Percentiles rank a stretch among this genome's conserved stretches.
Evolutionary conservation across 2,888 invertebrate species (phyloP).

Genomic region (Cheilosia vernalis): DNA sequence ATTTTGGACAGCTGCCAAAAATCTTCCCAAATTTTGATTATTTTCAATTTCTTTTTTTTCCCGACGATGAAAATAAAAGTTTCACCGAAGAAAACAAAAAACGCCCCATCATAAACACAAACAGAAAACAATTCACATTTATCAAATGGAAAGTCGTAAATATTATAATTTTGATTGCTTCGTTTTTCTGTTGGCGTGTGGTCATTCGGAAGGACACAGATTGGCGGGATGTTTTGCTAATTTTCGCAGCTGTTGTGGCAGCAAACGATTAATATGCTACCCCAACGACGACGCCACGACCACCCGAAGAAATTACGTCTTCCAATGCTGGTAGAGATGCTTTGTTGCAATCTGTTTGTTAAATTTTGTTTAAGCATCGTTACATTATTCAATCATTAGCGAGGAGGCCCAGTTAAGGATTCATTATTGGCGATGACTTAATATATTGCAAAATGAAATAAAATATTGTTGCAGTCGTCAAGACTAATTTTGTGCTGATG

Average conservation of each 20-base stretch:
- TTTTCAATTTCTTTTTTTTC: conserved; percentile 1
- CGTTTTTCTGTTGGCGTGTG: conserved; percentile 3
- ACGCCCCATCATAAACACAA: not conserved
- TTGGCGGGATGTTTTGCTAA: conserved; percentile 25
- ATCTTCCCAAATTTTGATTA: not conserved
- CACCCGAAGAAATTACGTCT: not conserved
- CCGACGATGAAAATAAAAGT: conserved; percentile 15
- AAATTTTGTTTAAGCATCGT: conserved; percentile 14
- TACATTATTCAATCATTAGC: conserved; percentile 39
- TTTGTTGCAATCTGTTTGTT: conserved; percentile 22
- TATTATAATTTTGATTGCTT: conserved; percentile 27
- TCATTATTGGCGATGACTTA: conserved; percentile 31
- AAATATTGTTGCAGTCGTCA: conserved; percentile 25
- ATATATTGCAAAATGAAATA: conserved; percentile 11
- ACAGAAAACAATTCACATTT: conserved; percentile 31
- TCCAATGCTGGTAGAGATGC: not conserved
- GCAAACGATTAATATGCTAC: conserved; percentile 37
- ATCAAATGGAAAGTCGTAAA: conserved; percentile 42
- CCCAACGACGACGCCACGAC: not conserved
- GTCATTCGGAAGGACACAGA: conserved; percentile 17
- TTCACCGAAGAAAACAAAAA: conserved; percentile 12
- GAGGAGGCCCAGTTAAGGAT: conserved; percentile 1
- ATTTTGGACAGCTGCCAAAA: conserved; percentile 43
- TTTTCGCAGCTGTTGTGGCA: conserved; percentile 30
- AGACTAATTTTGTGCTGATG: conserved; percentile 33